Base-by-base conservation (phyloP, 2,797 vertebrate genomes). In the Cirrhinus mrigala region DNA sequence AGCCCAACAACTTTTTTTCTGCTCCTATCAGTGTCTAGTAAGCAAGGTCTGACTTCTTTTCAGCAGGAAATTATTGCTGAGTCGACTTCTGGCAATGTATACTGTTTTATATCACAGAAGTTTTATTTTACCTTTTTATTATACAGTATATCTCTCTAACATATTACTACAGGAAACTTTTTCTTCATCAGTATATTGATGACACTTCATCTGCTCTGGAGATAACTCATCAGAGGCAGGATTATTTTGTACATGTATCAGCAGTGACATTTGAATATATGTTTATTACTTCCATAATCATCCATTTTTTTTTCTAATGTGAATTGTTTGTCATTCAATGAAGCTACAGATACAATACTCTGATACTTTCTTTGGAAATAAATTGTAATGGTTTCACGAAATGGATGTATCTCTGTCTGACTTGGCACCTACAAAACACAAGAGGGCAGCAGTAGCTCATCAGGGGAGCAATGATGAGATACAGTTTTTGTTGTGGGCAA, bases 371-470 rank as follows among this genome's bases (percentile, higher is more conserved):
- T n/a, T 33, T n/a, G 48, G 27, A 29, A 54, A 14, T n/a, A 37
- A 5, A 40, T 18, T 10, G 58, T 22, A n/a, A 58, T 1, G 22
- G 22, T 62, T 62, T 62, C 12, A 62, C 15, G 27, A 62, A 62
- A 62, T 46, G 58, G 15, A 27, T 62, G 7, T 5, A 48, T 3
- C 44, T 46, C 14, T 27, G 70, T 64, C 24, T 16, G 22, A 27
- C 27, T 8, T 46, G n/a, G 4, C 10, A 18, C 27, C 37, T 33
- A 27, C 60, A 15, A 6, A 50, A 79, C 77, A 79, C 56, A 79
- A 79, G 77, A 50, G 60, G 44, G 77, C 60, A 79, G 60, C 60
- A 66, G 56, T 14, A 64, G 24, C 58, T 66, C 24, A 66, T 48
- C 24, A 60, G n/a, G 33, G 18, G 6, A 78, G 37, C 8, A 3